Base-by-base conservation (phyloP, 92 coral and sea anemone genomes). In the Palythoa caribaeorum region DNA sequence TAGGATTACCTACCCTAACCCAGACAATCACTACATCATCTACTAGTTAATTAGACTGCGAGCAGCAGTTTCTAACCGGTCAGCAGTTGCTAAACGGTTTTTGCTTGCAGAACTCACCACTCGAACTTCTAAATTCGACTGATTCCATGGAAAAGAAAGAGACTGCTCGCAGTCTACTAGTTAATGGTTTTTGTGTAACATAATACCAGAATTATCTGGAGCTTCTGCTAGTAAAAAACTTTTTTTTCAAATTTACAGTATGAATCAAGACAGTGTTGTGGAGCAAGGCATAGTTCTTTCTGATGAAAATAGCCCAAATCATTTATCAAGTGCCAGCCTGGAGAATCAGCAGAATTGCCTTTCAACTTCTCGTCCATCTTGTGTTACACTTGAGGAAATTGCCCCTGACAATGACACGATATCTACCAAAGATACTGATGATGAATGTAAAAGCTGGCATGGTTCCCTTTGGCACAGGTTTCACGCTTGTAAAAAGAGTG, bases 381-480 rank as follows among this genome's bases (percentile, higher is more conserved):
- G 88, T 36, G 96, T 93, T 53, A 95, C 97, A 13, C 88, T 95
- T 60, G 94, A 91, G 80, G 98, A 97, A 84, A 94, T 96, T 60
- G 98, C 96, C 20, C 99, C 99, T 5, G 86, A 83, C 68, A 86
- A 91, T 69, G 87, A 89, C 70, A 92, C 86, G 21, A 94, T 96
- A 62, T 83, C 96, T 68, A 85, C 69, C 65, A 83, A 17, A 81
- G 77, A 51, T 73, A 38, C 57, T 76, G 21, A 47, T 10, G 17
- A 59, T 47, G 52, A 66, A 48, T 52, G 59, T 48, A 89, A 28
- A 71, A 51, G 80, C 39, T 87, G 86, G 86, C 76, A 21, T 6
- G 35, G 86, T 1, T 3, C 28, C 20, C 60, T 44, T 16, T 71
- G 44, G 76, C 86, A 81, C 38, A 47, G 75, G 15, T 40, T 66